Percentiles rank a stretch among this genome's conserved stretches.
Conservation (phyloP, 2,113 vertebrate species). For the Lampris incognitus region DNA sequence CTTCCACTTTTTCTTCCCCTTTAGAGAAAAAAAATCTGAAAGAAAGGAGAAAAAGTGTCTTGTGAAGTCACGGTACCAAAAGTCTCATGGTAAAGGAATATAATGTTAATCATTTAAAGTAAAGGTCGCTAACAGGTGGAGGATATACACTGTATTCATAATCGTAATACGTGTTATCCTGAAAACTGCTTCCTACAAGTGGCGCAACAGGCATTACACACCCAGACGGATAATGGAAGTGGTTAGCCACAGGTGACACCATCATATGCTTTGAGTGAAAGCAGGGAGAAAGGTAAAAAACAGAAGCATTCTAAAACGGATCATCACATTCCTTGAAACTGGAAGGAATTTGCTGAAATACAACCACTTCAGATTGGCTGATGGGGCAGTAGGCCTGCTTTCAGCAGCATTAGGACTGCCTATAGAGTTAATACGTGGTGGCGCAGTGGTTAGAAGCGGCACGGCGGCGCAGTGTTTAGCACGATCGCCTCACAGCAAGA, state of each 20-base stretch:
- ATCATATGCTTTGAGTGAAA: not conserved
- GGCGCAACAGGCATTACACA: too few relatives aligned
- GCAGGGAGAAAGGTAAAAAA: not conserved
- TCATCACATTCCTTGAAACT: not conserved
- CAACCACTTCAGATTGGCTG: conserved; percentile 10
- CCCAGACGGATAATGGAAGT: too few relatives aligned
- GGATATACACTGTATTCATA: not conserved
- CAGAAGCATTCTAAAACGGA: not conserved
- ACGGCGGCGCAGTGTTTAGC: too few relatives aligned
- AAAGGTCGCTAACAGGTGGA: conserved; percentile 46
- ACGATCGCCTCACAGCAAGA: too few relatives aligned
- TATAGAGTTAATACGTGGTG: conserved; percentile 16
- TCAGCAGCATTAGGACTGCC: conserved; percentile 5
- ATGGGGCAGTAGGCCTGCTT: not conserved
- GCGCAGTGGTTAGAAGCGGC: too few relatives aligned
- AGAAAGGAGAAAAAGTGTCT: conserved; percentile 29
- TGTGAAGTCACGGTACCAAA: conserved; percentile 24
- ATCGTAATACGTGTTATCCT: too few relatives aligned
- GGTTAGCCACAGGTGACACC: too few relatives aligned
- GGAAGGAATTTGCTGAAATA: not conserved
- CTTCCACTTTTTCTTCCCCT: conserved; percentile 60
- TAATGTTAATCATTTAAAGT: conserved; percentile 28
- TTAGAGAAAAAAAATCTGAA: conserved; percentile 19
- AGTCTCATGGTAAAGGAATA: conserved; percentile 20
- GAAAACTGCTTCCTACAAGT: too few relatives aligned